Base-by-base conservation (phyloP, 2,888 invertebrate genomes). In the Aleiodes testaceus region DNA sequence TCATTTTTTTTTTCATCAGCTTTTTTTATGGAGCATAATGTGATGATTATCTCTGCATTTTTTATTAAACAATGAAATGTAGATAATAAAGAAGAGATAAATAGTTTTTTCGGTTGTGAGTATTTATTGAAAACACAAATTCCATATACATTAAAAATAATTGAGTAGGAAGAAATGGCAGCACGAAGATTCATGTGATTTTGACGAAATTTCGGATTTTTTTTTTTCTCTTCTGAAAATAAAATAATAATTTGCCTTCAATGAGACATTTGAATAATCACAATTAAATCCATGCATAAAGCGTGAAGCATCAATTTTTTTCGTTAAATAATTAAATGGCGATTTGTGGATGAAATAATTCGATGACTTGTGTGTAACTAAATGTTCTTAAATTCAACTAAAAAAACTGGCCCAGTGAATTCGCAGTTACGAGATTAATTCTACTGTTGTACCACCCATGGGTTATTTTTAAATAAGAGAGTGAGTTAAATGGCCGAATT, bases 51-150 rank as follows among this genome's bases (percentile, higher is more conserved):
- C 36, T 11, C 11, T 36, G 1, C 7, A 36, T 36, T 36, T 36
- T 7, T 36, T 9, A 2, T 36, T 11, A 16, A 44, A 44, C 44
- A 50, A 66, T 9, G 14, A 11, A 16, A 30, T 36, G 7, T 55
- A 7, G 12, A 30, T 44, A 30, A 66, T 14, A 20, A 47, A 47
- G 14, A 53, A 61, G 16, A 16, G 2, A 61, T 12, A 22, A 12
- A 49, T 22, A 44, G 36, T 55, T 67, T 55, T 52, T 52, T 63
- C 30, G 44, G 44, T 66, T 22, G 18, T 65, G 75, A 73, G 59
- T 71, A 61, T 80, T 81, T 79, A 79, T 78, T 81, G 77, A 78
- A 77, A 80, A 81, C 79, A 77, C 76, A 75, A 50, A 75, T 74
- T 76, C 74, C 66, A 69, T 74, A 76, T 78, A 79, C 74, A 80